phyloP scores from a whole-genome alignment of 2,888 invertebrate genomes.

The Selenia dentaria region DNA sequence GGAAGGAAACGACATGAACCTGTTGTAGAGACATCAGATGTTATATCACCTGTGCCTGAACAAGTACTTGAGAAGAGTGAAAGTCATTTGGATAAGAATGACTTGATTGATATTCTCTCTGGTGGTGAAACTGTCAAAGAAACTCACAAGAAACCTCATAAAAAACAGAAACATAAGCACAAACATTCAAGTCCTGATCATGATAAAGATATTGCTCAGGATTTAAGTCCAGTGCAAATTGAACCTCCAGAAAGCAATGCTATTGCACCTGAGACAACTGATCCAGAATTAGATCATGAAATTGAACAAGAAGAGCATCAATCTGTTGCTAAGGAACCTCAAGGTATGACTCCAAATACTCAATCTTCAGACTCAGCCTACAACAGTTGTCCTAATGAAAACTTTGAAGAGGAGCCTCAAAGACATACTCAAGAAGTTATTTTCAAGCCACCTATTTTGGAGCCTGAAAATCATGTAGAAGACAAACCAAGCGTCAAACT shows the following conservation, averaged over 20 bases:
- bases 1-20: conserved; percentile 64
- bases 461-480: conserved; percentile 65
- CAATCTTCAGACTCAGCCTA: conserved; percentile 75
- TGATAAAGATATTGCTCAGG: conserved; percentile 33
- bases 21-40: conserved; percentile 41
- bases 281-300: conserved; percentile 44
- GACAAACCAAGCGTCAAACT: conserved; percentile 87
- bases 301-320: conserved; percentile 42
- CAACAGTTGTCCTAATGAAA: conserved; percentile 76
- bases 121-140: conserved; percentile 54
- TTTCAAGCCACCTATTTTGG: conserved; percentile 74
- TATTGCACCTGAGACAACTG: conserved; percentile 21
- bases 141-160: conserved; percentile 56
- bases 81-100: conserved; percentile 57
- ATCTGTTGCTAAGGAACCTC: conserved; percentile 55
- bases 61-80: conserved; percentile 51
- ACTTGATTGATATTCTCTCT: conserved; percentile 67
- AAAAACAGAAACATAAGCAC: conserved; percentile 65
- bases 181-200: conserved; percentile 62
- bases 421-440: conserved; percentile 70
- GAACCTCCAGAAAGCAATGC: conserved; percentile 33
- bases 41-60: conserved; percentile 28
- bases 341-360: conserved; percentile 44
- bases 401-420: conserved; percentile 67
- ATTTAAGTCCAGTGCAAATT: conserved; percentile 33